Percentiles rank a stretch among this genome's conserved stretches.
Evolutionary conservation across 2,113 vertebrate species (phyloP).

Genomic region (Podarcis cretensis): DNA sequence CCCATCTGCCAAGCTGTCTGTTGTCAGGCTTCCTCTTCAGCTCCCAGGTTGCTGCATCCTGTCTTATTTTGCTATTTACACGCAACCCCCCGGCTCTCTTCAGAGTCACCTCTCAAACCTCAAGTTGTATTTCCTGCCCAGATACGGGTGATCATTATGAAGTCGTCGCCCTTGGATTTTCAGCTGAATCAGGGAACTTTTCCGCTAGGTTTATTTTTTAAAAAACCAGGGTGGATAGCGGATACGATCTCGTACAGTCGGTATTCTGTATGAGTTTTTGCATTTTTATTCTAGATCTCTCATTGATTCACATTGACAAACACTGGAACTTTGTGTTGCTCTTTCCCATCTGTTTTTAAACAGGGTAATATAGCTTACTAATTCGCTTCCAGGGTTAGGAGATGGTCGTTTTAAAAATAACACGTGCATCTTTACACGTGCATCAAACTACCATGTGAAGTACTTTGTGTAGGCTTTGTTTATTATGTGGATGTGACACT

Average conservation of each 20-base stretch:
- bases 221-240: not conserved
- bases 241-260: not conserved
- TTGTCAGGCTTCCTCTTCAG: not conserved
- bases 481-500: not conserved
- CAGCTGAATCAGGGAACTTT: not conserved
- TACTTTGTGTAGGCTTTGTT: not conserved
- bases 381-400: not conserved
- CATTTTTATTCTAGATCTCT: slow-evolving; percentile 23
- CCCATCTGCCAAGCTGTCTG: not conserved
- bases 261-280: not conserved
- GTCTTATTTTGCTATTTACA: not conserved
- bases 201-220: not conserved
- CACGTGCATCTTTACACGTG: not conserved
- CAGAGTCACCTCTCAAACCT: not conserved
- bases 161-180: not conserved
- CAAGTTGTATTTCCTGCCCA: not conserved
- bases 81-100: not conserved
- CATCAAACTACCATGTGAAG: not conserved
- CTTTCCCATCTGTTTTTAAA: not conserved
- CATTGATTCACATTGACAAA: not conserved
- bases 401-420: not conserved
- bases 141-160: not conserved
- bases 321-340: not conserved
- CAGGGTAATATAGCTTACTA: not conserved
- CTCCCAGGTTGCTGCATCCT: not conserved